These are phyloP conservation scores for Gadopsis marmoratus DNA, from an alignment of 2,797 vertebrate species.

Conservation along the genomic window DNA sequence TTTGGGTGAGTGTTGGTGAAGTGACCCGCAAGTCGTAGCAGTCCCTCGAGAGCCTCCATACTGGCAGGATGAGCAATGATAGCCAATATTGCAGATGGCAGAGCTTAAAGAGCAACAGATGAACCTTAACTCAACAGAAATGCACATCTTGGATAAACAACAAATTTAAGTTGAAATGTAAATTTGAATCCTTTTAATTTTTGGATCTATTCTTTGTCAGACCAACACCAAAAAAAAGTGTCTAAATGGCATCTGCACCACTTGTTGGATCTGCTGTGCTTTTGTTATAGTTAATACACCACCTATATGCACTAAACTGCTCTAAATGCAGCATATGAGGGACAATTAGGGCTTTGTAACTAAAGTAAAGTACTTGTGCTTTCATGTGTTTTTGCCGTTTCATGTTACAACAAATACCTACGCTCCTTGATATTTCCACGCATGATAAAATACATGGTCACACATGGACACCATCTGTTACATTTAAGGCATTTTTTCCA, in stretches of 20 bases:
- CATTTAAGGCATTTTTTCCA: slow-evolving; percentile 38
- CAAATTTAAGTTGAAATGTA: not conserved
- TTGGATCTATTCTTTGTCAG: not conserved
- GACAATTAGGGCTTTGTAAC: slow-evolving; percentile 1
- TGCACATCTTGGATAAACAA: not conserved
- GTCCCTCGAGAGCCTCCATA: not conserved
- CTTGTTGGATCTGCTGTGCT: not conserved
- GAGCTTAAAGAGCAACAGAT: not conserved
- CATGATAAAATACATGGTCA: slow-evolving; percentile 27
- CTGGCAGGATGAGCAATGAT: not conserved
- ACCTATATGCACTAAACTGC: slow-evolving; percentile 3
- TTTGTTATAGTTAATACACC: not conserved
- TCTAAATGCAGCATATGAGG: not conserved
- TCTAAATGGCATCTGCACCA: not conserved
- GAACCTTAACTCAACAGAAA: not conserved
- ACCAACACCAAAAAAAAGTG: not conserved
- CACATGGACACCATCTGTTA: slow-evolving; percentile 57
- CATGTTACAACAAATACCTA: slow-evolving; percentile 8
- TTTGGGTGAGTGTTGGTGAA: not conserved
- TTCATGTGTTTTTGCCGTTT: slow-evolving; percentile 11
- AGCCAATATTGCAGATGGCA: not conserved
- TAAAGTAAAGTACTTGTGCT: not conserved
- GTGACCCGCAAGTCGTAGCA: not conserved
- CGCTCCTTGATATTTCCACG: slow-evolving; percentile 32
- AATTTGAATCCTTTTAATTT: not conserved